These are phyloP conservation scores for Apis dorsata DNA, from an alignment of 1,140 invertebrate species.

Conservation along the genomic window DNA sequence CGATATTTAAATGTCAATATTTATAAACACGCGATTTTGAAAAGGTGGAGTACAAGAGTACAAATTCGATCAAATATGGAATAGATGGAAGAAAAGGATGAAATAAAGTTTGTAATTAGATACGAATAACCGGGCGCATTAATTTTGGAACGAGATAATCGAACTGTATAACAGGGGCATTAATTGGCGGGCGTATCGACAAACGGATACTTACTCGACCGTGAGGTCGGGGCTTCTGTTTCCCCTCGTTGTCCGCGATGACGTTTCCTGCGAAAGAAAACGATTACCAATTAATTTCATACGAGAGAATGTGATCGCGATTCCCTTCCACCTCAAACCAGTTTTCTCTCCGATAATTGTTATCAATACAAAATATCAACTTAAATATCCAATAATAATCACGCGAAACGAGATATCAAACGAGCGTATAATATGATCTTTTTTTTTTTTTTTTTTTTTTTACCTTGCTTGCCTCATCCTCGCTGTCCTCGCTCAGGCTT, in stretches of 20 bases:
- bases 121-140: neutral
- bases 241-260: conserved; percentile 64
- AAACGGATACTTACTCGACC: conserved; percentile 71
- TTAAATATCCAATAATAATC: neutral
- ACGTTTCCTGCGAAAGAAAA: conserved; percentile 56
- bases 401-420: neutral
- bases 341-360: neutral
- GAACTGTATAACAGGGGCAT: neutral
- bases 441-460: neutral
- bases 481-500: conserved; percentile 83
- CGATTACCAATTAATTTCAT: conserved; percentile 25
- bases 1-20: too few relatives aligned
- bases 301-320: neutral
- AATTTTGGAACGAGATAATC: neutral
- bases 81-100: too few relatives aligned
- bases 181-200: neutral
- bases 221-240: conserved; percentile 70
- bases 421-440: too few relatives aligned
- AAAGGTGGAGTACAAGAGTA: too few relatives aligned
- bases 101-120: neutral
- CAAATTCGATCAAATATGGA: too few relatives aligned
- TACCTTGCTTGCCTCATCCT: conserved; percentile 77
- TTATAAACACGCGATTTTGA: too few relatives aligned
- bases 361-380: neutral
- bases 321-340: too few relatives aligned